Conservation (phyloP, 2,797 vertebrate species). For the Cephalopachus bancanus region DNA sequence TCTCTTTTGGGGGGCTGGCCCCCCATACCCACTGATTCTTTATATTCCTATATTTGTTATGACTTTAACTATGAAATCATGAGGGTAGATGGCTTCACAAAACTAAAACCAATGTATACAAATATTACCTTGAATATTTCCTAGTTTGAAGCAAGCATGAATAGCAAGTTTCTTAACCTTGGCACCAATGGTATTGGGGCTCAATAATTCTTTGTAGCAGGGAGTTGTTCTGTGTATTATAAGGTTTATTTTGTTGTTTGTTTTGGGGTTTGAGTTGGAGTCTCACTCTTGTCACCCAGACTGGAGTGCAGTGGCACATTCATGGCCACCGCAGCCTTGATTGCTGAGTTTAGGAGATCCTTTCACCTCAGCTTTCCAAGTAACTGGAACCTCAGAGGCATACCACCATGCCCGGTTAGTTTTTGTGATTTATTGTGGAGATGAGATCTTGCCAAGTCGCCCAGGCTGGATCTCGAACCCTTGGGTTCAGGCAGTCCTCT, state of each 20-base stretch:
- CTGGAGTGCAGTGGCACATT: not conserved
- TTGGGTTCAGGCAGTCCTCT: not conserved
- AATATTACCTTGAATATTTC: not conserved
- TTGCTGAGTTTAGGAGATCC: not conserved
- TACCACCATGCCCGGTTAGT: not conserved
- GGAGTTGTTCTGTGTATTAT: not conserved
- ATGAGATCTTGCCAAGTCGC: not conserved
- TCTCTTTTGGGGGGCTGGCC: no score
- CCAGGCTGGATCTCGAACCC: not conserved
- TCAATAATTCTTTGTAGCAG: not conserved
- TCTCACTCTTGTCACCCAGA: not conserved
- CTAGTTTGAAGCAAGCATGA: not conserved
- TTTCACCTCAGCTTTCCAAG: not conserved
- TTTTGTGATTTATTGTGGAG: not conserved
- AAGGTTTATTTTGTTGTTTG: not conserved
- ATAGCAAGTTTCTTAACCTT: not conserved
- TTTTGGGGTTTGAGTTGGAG: not conserved
- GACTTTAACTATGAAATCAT: constrained; percentile 9
- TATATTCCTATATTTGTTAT: not conserved
- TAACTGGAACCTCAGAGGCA: not conserved
- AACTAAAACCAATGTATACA: not conserved
- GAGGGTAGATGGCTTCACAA: not conserved
- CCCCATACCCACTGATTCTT: no score
- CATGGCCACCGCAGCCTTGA: not conserved
- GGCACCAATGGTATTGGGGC: not conserved